Evolutionary conservation across 2,113 vertebrate species (phyloP), one percentile per base, ranked within the genome.

Genomic region (Nycticryphes semicollaris): DNA sequence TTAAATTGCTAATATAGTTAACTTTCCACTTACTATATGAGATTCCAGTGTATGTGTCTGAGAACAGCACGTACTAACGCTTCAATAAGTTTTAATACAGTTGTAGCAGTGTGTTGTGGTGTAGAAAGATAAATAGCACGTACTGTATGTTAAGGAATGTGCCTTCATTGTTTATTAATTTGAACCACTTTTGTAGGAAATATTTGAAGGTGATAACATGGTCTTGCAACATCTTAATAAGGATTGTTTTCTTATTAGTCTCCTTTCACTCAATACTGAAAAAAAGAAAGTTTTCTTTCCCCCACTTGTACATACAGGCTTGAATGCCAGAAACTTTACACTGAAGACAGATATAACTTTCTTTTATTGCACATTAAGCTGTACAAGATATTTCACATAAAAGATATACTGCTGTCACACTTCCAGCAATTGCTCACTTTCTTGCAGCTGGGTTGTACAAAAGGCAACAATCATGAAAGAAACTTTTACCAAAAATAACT

Each of bases 301-400:
- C 96, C 96, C 98, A 95, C 95, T 96, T 97, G 96, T 76, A 94
- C 53, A 68, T 96, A 97, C 95, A 97, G 96, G 96, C 97, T 98
- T 95, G 88, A 92, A 97, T 90, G 97, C 98, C 98, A 98, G 98
- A 98, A 98, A 98, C 97, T 98, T 98, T 98, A 98, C 98, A 98
- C 98, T 98, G 98, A 98, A 98, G 98, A 98, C 98, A 98, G 98
- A 98, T 98, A 98, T 96, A 98, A 98, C 97, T 98, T 98, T 98
- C 97, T 95, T 98, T 98, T 98, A 98, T 98, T 98, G 98, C 98
- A 98, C 98, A 98, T 98, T 97, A 98, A 98, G 98, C 98, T 98
- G 98, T 98, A 98, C 98, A 98, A 98, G 98, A 96, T 96, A 98
- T 97, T 97, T 98, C 98, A 98, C 98, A 98, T 92, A 98, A 98